A percentile compares a stretch with the other conserved stretches of the same genome.
Evolutionary conservation across 2,888 invertebrate genomes (phyloP).

Genomic region (Synergus gifuensis): DNA sequence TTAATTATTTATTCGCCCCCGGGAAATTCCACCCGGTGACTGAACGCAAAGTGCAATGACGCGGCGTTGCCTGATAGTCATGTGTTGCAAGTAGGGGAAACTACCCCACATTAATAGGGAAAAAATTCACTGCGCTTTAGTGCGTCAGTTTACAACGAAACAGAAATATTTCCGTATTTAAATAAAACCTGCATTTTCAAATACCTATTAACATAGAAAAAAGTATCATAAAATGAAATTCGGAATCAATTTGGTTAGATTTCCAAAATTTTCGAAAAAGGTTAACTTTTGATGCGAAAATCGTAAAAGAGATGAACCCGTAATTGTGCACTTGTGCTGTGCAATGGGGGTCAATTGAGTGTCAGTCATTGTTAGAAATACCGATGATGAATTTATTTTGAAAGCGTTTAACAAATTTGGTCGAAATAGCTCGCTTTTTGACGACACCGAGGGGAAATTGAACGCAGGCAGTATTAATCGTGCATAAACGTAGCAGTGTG

Average conservation of each 20-base stretch:
- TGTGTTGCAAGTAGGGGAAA: constrained; percentile 12
- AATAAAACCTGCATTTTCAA: background rate
- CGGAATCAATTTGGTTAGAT: too few relatives aligned
- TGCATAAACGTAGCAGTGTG: constrained; percentile 8
- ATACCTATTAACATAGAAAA: too few relatives aligned
- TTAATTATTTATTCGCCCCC: constrained; percentile 62
- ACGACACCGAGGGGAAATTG: constrained; percentile 33
- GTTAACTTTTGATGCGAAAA: background rate
- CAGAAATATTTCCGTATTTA: background rate
- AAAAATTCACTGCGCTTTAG: background rate
- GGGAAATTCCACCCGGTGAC: constrained; percentile 58
- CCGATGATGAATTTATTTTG: constrained; percentile 26
- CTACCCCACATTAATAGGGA: background rate
- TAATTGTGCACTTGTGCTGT: background rate
- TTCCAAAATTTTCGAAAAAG: background rate
- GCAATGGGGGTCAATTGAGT: constrained; percentile 1
- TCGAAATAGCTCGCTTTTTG: constrained; percentile 18
- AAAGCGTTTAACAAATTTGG: constrained; percentile 21
- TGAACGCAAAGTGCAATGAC: constrained; percentile 45
- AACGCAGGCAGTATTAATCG: constrained; percentile 15
- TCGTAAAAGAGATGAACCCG: background rate
- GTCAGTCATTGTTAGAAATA: constrained; percentile 10
- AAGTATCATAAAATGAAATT: too few relatives aligned
- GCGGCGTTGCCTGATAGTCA: constrained; percentile 10
- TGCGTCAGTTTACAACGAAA: background rate